Evolutionary conservation across 2,797 vertebrate genomes (phyloP), one percentile per base, ranked within the genome.

Genomic region (Epinephelus malabaricus): DNA sequence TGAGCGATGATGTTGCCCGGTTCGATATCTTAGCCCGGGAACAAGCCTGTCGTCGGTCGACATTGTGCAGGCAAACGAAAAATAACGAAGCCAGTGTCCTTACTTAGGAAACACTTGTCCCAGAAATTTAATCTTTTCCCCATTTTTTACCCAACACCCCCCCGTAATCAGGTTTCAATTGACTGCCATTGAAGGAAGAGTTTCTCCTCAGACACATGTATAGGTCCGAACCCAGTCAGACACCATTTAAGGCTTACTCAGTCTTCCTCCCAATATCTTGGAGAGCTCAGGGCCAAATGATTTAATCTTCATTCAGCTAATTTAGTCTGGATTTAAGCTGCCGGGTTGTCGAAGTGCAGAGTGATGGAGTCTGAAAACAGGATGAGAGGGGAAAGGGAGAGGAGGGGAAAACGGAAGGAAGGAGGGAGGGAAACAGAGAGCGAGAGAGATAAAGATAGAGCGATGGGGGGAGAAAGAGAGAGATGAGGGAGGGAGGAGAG

Each of bases 251-350:
- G 92, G 87, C 89, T 91, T 92, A 92, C 91, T 94, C 92, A 81
- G 89, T 93, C 93, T 92, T 91, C 88, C 85, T 89, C 91, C 90
- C 93, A 94, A 94, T 94, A 93, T 93, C 92, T 91, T 54, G 80
- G 90, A 92, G 88, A 93, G 93, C 92, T 94, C 90, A 92, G 78
- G 90, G 92, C 92, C 92, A 94, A 93, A 94, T 93, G 89, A 93
- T 94, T 95, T 95, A 94, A 95, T 95, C 94, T 95, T 95, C 94
- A 95, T 95, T 95, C 92, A 87, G 90, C 91, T 95, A 94, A 94
- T 95, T 95, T 95, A 95, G 93, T 94, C 94, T 93, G 90, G 93
- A 93, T 94, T 93, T 92, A 92, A 92, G 92, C 87, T 92, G 92
- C 92, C 54, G 87, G 91, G 86, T 94, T 94, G 93, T 93, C 93